Evolutionary conservation across 2,888 invertebrate species (phyloP), one percentile per base, ranked within the genome.

Genomic region (Rhimphoctona megacephalus): DNA sequence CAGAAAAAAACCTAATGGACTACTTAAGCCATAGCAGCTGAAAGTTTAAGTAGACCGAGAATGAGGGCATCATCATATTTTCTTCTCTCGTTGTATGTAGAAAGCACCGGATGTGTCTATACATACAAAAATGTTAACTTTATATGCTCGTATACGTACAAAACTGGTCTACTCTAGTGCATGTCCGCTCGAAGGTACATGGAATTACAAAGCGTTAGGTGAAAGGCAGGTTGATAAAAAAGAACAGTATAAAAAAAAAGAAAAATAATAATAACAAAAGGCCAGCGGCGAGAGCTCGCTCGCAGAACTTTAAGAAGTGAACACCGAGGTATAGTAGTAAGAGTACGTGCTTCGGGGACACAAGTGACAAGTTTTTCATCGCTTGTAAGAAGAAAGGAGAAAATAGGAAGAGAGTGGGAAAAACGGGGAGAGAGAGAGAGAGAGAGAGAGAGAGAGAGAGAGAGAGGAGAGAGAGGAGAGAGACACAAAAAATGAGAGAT

Each of bases 351-450:
- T 80, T 67, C 79, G 54, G 52, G 64, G 69, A 64, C 83, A 81
- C 69, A 83, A 86, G 85, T 80, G 70, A 77, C 78, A 73, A 85
- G 83, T 85, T 87, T 87, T 67, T 70, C 77, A 66, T 69, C 52
- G 80, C 80, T 17, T 70, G 74, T 57, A 69, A 46, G 14, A 54
- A 70, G 49, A 57, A 36, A 49, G 17, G 46, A 36, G 36, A 49
- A 46, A 57, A 80, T 61, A 61, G 57, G 64, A 66, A 52, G 25
- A 33, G 67, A 7, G 30, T n/a, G 36, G 39, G 61, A 25, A 39
- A 67, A 14, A 70, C 61, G 80, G 54, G 61, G 67, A 52, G 36
- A 81, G 81, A 70, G 22, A 49, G 64, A 36, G 43, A 52, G 30
- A 66, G 49, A 61, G 64, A 52, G 9, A 39, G 6, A 39, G 39